Evolutionary conservation across 2,888 invertebrate species (phyloP), one percentile per base, ranked within the genome.

Genomic region (Apocheima hispidaria): DNA sequence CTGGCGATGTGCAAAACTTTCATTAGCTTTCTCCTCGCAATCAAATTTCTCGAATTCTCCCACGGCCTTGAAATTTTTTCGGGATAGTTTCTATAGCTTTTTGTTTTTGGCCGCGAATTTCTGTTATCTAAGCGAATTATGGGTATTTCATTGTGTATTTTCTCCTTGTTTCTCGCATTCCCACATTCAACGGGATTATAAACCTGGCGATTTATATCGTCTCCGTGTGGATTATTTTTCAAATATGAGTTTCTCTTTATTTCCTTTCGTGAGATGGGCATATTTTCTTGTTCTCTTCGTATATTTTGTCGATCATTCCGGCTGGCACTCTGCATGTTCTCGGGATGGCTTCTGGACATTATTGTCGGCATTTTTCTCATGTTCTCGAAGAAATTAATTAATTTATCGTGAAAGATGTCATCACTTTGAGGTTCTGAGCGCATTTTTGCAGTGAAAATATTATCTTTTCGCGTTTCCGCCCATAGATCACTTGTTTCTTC

Each of bases 401-500:
- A 4, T 26, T 44, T 26, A 9, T 26, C 16, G 16, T 26, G 23
- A 26, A 14, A 26, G 16, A 44, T 44, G 10, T 28, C 1, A 10
- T 26, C 16, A 14, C 23, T 23, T n/a, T 26, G 3, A 35, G 35
- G 50, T 50, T 50, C 36, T n/a, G 36, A 6, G 7, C 14, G 20
- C 21, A 35, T 33, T 41, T 21, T 21, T n/a, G 21, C 41, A n/a
- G 5, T n/a, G 10, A 23, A 12, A 10, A 20, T 21, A 10, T 5
- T 26, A 26, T 44, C 26, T 44, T 23, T 44, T 20, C 16, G 43
- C 12, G 16, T 28, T 5, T 41, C 23, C 18, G 14, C 4, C 41
- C 41, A 50, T 10, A 50, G n/a, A 5, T 18, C 23, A 18, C 18
- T 33, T 2, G 56, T 50, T 50, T 57, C 41, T 50, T 56, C 49